A percentile compares a stretch with the other conserved stretches of the same genome.
phyloP scores from a whole-genome alignment of 2,797 vertebrate species.

The Manis javanica region DNA sequence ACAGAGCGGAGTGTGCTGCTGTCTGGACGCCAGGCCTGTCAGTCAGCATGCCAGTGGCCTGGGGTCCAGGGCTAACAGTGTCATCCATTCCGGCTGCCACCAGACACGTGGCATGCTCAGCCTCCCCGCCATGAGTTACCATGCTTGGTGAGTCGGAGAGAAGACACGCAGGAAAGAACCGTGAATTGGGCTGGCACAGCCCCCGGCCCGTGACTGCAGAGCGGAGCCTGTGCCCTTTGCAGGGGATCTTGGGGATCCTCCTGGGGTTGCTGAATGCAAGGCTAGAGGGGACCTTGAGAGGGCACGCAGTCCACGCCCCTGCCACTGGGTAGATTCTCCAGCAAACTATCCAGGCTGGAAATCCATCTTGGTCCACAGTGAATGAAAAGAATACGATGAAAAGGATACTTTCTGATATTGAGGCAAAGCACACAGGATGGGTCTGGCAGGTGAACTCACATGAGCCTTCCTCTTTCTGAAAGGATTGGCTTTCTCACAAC shows the following conservation, averaged over 20 bases:
- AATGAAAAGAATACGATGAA: background rate
- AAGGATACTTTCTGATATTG: background rate
- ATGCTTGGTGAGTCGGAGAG: background rate
- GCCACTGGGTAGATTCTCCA: background rate
- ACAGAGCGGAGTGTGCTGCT: no score
- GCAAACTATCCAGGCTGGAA: background rate
- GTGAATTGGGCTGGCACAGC: background rate
- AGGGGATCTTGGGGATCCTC: background rate
- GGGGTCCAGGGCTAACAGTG: background rate
- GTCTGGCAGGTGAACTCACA: background rate
- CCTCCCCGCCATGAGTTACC: background rate
- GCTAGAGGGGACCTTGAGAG: accelerated
- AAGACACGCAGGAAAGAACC: background rate
- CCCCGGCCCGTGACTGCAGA: background rate
- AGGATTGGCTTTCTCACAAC: background rate
- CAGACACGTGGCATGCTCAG: background rate
- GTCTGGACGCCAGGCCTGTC: background rate
- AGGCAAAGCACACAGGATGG: background rate
- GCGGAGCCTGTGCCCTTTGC: background rate
- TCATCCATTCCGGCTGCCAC: background rate
- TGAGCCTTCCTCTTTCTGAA: background rate
- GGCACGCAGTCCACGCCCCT: accelerated
- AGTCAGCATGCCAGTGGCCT: background rate
- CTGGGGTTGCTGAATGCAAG: background rate
- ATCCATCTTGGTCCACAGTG: background rate